A percentile compares a stretch with the other conserved stretches of the same genome.
Evolutionary conservation across 1,140 invertebrate genomes (phyloP).

Genomic region (Heliothis subflexa): DNA sequence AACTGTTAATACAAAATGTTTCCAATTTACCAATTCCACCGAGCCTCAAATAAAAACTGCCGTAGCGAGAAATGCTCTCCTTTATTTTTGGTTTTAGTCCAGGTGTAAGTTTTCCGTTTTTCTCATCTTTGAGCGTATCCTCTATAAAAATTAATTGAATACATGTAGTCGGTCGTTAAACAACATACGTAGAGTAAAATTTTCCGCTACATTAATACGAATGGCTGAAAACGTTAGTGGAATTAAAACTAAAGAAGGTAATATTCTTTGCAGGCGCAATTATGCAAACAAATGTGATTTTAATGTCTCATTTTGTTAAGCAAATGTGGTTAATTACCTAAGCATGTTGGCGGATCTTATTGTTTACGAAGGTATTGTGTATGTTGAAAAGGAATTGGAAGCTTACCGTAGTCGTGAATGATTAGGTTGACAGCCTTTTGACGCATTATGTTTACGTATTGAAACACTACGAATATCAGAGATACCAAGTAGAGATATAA

Average conservation of each 20-base stretch:
- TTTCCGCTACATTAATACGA: constrained; percentile 71
- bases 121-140: constrained; percentile 71
- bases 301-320: constrained; percentile 84
- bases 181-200: constrained; percentile 53
- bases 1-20: constrained; percentile 43
- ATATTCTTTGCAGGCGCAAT: constrained; percentile 77
- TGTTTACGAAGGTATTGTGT: constrained; percentile 54
- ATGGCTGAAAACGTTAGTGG: constrained; percentile 74
- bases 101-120: constrained; percentile 69
- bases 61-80: constrained; percentile 85
- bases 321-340: constrained; percentile 80
- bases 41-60: constrained; percentile 93
- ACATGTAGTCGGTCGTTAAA: constrained; percentile 49
- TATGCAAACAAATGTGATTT: constrained; percentile 85
- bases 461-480: constrained; percentile 93
- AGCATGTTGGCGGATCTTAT: constrained; percentile 59
- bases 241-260: constrained; percentile 79
- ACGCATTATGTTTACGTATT: constrained; percentile 89
- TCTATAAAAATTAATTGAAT: constrained; percentile 59
- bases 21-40: constrained; percentile 89
- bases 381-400: constrained; percentile 50
- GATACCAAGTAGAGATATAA: constrained; percentile 93
- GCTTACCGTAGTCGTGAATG: constrained; percentile 76
- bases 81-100: constrained; percentile 79
- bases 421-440: constrained; percentile 79